Evolutionary conservation across 2,113 vertebrate species (phyloP), one percentile per base, ranked within the genome.

Genomic region (Triplophysa dalaica): DNA sequence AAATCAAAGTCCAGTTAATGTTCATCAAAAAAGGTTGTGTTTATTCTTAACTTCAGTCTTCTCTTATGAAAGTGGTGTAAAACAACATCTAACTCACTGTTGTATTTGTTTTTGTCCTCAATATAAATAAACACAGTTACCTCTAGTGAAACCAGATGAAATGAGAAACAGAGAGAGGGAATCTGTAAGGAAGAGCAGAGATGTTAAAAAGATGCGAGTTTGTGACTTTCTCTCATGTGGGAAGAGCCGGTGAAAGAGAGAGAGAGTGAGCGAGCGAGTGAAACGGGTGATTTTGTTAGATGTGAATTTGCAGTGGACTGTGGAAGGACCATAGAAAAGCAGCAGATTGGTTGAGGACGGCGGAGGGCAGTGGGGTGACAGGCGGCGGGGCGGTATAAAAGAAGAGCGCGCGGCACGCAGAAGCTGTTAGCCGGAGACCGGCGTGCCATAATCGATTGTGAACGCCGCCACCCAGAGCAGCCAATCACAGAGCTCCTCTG

Each of bases 391-490:
- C 83, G 77, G 86, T 89, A 90, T 91, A 88, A 90, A 91, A 91
- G 87, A 87, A 85, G 88, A 89, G 82, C 21, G 24, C 81, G 87
- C 85, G 77, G 87, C 86, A 87, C 87, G 90, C 88, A 91, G 91
- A 93, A 92, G 90, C 91, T 91, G 91, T 92, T 91, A 92, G 89
- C 83, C 78, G 87, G 88, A 91, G 90, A 87, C 87, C 87, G 84
- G 86, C 87, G 87, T 81, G 83, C 88, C 88, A 84, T 92, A 93
- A 94, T 93, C 93, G 89, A 93, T 93, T 93, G 90, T 90, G 91
- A 92, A 90, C 89, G 87, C 89, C 85, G 86, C 85, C 82, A 80
- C 84, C 81, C 86, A 89, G 88, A 87, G 83, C 87, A 89, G 89
- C 90, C 91, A 90, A 91, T 92, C 89, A 89, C 81, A 73, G 77